A percentile compares a stretch with the other conserved stretches of the same genome.
Conservation (phyloP, 1,140 invertebrate genomes). For the Neuroterus valhalla region DNA sequence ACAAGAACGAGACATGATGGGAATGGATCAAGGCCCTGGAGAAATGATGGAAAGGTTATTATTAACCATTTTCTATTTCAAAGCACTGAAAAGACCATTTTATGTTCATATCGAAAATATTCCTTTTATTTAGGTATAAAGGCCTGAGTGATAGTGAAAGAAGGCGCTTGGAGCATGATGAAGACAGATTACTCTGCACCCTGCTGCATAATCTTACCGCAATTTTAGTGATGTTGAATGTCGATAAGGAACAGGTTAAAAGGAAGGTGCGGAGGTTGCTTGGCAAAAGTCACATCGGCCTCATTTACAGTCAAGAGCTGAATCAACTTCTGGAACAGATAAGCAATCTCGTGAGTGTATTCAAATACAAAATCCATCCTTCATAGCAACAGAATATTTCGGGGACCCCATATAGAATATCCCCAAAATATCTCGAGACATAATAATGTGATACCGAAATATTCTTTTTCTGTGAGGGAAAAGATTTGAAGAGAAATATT, state of each 20-base stretch:
- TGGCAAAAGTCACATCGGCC: conserved; percentile 98
- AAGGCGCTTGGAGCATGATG: conserved; percentile 97
- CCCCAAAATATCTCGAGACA: too few relatives aligned
- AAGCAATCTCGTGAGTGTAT: conserved; percentile 88
- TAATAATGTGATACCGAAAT: too few relatives aligned
- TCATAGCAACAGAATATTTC: too few relatives aligned
- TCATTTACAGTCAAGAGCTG: conserved; percentile 97
- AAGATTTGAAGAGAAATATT: too few relatives aligned
- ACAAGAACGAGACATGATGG: conserved; percentile 98
- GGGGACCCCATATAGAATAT: too few relatives aligned
- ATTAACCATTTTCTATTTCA: background rate
- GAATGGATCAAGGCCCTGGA: conserved; percentile 98
- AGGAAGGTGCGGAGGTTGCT: conserved; percentile 94
- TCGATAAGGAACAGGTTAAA: conserved; percentile 89
- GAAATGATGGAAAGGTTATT: conserved; percentile 98
- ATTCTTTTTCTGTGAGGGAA: too few relatives aligned
- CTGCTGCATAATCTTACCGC: conserved; percentile 97
- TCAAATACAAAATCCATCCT: conserved; percentile 1
- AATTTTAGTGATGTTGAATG: conserved; percentile 96
- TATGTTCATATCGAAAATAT: background rate
- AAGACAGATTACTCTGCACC: conserved; percentile 96
- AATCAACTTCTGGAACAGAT: conserved; percentile 97
- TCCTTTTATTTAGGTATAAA: conserved; percentile 83
- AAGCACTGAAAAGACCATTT: background rate
- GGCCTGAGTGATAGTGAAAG: conserved; percentile 94